These are phyloP conservation scores for Pangasianodon hypophthalmus DNA, from an alignment of 2,113 vertebrate species.

Conservation along the genomic window DNA sequence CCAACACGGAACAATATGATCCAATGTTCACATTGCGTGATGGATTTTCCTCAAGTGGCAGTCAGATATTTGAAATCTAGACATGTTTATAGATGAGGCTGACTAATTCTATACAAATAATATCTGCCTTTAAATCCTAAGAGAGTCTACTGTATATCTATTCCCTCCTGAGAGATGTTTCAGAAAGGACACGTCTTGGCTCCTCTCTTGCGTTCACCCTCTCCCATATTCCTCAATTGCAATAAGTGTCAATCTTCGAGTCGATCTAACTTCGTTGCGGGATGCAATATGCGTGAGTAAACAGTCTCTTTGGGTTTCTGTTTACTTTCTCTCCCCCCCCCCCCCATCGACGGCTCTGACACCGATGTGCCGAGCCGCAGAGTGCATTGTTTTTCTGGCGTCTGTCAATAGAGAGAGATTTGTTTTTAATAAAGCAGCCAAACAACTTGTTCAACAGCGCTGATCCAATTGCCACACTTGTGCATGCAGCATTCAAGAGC, in stretches of 20 bases:
- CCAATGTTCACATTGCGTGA: not conserved
- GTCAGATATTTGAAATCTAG: not conserved
- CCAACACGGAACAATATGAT: not conserved
- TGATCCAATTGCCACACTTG: conserved; percentile 33
- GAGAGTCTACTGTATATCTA: not conserved
- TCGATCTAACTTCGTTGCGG: conserved; percentile 44
- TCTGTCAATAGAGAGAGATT: conserved; percentile 57
- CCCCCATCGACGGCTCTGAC: conserved; percentile 13
- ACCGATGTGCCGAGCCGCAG: conserved; percentile 30
- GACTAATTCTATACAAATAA: conserved; percentile 37
- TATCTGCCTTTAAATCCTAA: not conserved
- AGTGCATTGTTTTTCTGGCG: conserved; percentile 42
- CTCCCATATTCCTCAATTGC: conserved; percentile 29
- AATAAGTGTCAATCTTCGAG: conserved; percentile 41
- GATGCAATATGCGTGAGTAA: conserved; percentile 47
- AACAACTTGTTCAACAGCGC: conserved; percentile 53
- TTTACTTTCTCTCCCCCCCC: conserved; percentile 23
- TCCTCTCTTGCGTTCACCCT: not conserved
- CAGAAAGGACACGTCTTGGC: conserved; percentile 1
- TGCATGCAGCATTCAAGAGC: conserved; percentile 24
- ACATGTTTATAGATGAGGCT: conserved; percentile 6
- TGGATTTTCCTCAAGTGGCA: conserved; percentile 8
- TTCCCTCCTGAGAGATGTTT: not conserved
- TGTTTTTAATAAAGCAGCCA: conserved; percentile 55
- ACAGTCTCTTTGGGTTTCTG: conserved; percentile 49